Base-by-base conservation (phyloP, 2,113 vertebrate genomes). In the Scortum barcoo region DNA sequence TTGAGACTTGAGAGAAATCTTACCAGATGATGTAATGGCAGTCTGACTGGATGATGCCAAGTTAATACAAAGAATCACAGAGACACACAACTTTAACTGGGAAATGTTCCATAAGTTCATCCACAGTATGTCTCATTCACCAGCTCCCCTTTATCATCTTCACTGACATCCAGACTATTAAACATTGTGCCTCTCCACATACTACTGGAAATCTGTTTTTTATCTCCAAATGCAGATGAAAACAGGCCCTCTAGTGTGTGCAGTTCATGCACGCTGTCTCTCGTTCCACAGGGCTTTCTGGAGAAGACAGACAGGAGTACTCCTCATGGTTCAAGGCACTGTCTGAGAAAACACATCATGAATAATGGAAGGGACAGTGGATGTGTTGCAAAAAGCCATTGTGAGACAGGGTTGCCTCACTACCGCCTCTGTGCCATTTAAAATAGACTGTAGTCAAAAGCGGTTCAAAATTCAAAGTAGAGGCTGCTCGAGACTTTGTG, bases 341-440 rank as follows among this genome's bases (percentile, higher is more conserved):
- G 80, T 86, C 90, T 84, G 87, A 80, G 84, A 89, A 91, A 92
- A 89, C 79, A 89, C 87, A 66, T 85, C 87, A 93, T 93, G 84
- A 94, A 93, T 91, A 92, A 92, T 93, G 89, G 69, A 93, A 68
- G 54, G 76, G 79, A 87, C 38, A 53, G 77, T 81, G 62, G 84
- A 85, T 76, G 85, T 46, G 81, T 77, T 88, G 89, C 90, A 89
- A 85, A 81, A 89, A 90, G 86, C 80, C 76, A 67, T 38, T 71
- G 78, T 76, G 82, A 85, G 69, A 65, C 60, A 42, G n/a, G 54
- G 71, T 56, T 83, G 86, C 79, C 81, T 88, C 79, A 70, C 50
- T 81, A 5, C 77, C 75, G 80, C 76, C 30, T 71, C 48, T 42
- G 62, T 69, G 82, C 60, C 80, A 61, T 86, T 89, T 76, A 68